Evolutionary conservation across 1,140 invertebrate species (phyloP).

Genomic region (Bilobella aurantiaca): DNA sequence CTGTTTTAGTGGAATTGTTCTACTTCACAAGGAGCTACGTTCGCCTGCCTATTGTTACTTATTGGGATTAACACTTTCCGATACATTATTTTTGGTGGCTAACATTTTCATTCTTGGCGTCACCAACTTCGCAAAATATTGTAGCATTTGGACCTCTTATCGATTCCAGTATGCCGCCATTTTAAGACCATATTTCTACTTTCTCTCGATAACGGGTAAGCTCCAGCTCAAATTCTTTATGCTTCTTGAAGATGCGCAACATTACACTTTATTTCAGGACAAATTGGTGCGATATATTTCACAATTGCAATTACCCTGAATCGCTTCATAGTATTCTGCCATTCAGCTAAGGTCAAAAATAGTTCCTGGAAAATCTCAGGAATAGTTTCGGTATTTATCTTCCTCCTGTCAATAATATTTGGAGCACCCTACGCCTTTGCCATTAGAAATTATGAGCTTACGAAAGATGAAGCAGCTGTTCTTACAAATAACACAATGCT

Average conservation of each 20-base stretch:
- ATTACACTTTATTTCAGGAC: background rate
- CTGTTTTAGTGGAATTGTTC: background rate
- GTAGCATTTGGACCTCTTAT: background rate
- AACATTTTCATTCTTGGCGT: background rate
- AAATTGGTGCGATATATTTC: background rate
- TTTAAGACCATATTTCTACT: background rate
- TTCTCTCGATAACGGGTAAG: background rate
- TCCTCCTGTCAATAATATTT: background rate
- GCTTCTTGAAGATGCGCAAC: background rate
- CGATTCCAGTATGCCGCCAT: background rate
- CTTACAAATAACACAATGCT: background rate
- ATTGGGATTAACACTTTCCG: background rate
- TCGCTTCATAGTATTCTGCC: background rate
- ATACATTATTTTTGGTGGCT: background rate
- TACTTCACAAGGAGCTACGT: background rate
- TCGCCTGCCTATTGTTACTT: background rate
- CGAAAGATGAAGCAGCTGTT: background rate
- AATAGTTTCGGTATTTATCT: background rate
- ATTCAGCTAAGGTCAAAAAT: background rate
- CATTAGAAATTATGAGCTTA: background rate
- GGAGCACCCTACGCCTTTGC: background rate
- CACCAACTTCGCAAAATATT: background rate
- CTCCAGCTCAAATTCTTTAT: background rate
- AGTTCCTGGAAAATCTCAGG: background rate
- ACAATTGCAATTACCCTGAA: background rate